Evolutionary conservation across 2,888 invertebrate species (phyloP).

Genomic region (Sminthurides aquaticus): DNA sequence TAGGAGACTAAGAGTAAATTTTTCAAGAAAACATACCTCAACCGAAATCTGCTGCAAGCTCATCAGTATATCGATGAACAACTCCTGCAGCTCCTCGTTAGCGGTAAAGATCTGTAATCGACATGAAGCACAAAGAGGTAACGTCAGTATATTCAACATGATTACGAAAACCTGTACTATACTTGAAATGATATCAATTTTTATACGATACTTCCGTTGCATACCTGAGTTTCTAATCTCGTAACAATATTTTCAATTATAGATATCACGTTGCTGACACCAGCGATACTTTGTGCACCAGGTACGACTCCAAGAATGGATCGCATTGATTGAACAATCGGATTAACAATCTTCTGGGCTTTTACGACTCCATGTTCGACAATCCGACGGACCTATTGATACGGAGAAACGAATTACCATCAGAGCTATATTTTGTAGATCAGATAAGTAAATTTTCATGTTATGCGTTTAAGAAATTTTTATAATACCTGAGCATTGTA

Average conservation of each 20-base stretch:
- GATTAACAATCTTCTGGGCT: not conserved
- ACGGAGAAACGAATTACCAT: too few relatives aligned
- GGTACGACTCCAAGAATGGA: not conserved
- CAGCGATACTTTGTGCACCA: constrained; percentile 2
- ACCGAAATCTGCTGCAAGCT: not conserved
- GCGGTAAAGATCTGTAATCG: not conserved
- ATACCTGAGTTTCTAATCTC: not conserved
- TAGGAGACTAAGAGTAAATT: too few relatives aligned
- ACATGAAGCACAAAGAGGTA: too few relatives aligned
- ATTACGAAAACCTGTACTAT: too few relatives aligned
- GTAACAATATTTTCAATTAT: not conserved
- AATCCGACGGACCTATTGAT: too few relatives aligned
- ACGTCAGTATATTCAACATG: not conserved
- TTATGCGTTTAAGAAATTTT: too few relatives aligned
- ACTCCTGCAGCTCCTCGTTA: not conserved
- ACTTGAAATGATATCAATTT: too few relatives aligned
- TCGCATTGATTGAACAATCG: not conserved
- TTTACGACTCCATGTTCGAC: not conserved
- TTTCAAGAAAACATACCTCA: too few relatives aligned
- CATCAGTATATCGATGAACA: not conserved
- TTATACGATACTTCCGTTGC: not conserved
- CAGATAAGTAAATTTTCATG: too few relatives aligned
- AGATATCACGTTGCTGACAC: not conserved
- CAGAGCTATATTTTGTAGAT: too few relatives aligned
- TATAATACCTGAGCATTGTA: not conserved